Evolutionary conservation across 2,797 vertebrate species (phyloP).

Genomic region (Cyclopterus lumpus): DNA sequence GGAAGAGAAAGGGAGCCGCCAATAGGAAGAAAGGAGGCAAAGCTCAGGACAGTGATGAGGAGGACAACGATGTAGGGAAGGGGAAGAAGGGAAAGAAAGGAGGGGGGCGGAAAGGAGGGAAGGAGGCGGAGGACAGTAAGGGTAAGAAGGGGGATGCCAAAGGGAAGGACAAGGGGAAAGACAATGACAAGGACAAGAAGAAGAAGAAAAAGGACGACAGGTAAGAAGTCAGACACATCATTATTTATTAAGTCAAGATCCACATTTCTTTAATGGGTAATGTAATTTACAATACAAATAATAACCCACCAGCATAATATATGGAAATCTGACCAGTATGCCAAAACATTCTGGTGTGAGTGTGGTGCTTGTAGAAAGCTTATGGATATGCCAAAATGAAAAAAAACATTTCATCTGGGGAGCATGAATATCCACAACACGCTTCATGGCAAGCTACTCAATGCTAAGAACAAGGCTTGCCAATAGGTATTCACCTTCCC

Average conservation of each 20-base stretch:
- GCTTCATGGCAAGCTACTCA: no score
- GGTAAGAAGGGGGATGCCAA: constrained; percentile 81
- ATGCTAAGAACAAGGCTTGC: no score
- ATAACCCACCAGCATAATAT: no score
- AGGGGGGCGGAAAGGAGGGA: constrained; percentile 66
- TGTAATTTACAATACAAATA: no score
- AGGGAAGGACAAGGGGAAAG: constrained; percentile 62
- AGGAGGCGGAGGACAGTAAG: constrained; percentile 71
- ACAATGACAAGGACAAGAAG: constrained; percentile 61
- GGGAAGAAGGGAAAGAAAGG: constrained; percentile 67
- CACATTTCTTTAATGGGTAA: neutral
- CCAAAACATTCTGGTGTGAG: no score
- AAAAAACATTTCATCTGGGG: neutral
- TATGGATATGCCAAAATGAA: no score
- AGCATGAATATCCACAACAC: no score
- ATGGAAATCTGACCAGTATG: no score
- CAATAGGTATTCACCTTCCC: no score
- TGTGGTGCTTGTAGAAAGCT: no score
- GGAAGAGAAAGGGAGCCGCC: constrained; percentile 62
- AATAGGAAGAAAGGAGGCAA: constrained; percentile 74
- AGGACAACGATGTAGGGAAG: constrained; percentile 72
- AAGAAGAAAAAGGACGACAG: constrained; percentile 71
- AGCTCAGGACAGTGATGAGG: constrained; percentile 69
- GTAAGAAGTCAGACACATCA: constrained; percentile 35
- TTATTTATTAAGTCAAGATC: neutral